Base-by-base conservation (phyloP, 2,888 invertebrate species). In the Suillia variegata region DNA sequence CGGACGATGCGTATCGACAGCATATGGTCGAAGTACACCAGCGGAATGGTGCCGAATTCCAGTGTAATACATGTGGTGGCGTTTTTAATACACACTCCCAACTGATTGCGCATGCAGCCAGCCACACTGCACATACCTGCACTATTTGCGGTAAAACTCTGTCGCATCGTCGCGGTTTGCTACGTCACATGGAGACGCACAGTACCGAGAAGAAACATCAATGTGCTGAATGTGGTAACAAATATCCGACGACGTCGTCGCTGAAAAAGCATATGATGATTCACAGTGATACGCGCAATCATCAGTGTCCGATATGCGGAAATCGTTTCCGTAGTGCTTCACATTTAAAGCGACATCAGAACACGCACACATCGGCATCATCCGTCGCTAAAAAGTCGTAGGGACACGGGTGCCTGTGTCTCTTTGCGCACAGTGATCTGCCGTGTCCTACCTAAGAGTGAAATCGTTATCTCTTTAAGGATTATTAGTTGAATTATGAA, bases 321-420 rank as follows among this genome's bases (percentile, higher is more conserved):
- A 51, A 51, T 5, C 33, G 34, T 15, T 61, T 61, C 38, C 51
- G 58, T 1, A 55, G 45, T 51, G 45, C 58, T 1, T 58, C 53
- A 17, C 57, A 61, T 54, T 38, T 61, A 26, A 61, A 58, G 26
- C 54, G 61, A 13, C 61, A 61, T 20, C 50, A 48, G 20, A 47
- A 54, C 24, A 50, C 55, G 13, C 58, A 61, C 38, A n/a, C 26
- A 26, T n/a, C n/a, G n/a, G n/a, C n/a, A n/a, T n/a, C n/a, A n/a
- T 26, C 26, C 26, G 6, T 6, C 26, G 26, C 26, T 26, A n/a
- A n/a, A n/a, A n/a, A n/a, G n/a, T n/a, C n/a, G n/a, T n/a, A n/a
- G n/a, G n/a, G n/a, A n/a, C n/a, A n/a, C n/a, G n/a, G n/a, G n/a
- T n/a, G n/a, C n/a, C n/a, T n/a, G n/a, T n/a, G n/a, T n/a, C n/a